Base-by-base conservation (phyloP, 2,888 invertebrate species). In the Alloplasta piceator region DNA sequence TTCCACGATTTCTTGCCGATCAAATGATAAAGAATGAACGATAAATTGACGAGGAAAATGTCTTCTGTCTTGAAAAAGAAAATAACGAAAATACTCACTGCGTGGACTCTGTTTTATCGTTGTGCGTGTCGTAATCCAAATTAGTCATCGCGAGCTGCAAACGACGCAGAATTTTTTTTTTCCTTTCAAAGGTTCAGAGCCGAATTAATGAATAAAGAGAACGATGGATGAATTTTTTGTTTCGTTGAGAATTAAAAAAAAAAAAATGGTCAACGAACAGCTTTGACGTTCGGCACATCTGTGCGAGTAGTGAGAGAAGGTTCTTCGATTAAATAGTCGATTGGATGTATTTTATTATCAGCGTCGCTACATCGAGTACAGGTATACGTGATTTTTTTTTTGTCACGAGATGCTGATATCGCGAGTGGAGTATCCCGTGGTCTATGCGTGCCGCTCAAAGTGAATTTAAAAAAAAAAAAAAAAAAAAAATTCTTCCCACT, bases 301-400 rank as follows among this genome's bases (percentile, higher is more conserved):
- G 58, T 73, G 64, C 60, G 52, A 26, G 60, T 58, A 73, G 14
- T 48, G 64, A 10, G 14, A 77, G 80, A 58, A 63, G 73, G 38
- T 52, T n/a, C 61, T 77, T n/a, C 80, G 77, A 77, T 80, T 80
- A 80, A 80, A 80, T 80, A 80, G 26, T 58, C 50, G 43, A 26
- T 73, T 64, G 41, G 77, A 41, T 52, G 52, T 50, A 48, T 73
- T 73, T 73, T 73, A 63, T 63, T 80, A 80, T 80, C 80, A 68
- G 68, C 38, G 48, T 58, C 48, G 63, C n/a, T 46, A 52, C 39
- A 50, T 67, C 50, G 46, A 46, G 26, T 16, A 43, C 36, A 38
- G 60, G 26, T 26, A 26, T 26, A 26, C 52, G 52, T 14, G 43
- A 43, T 10, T 70, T 26, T 26, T 9, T 12, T 12, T 70, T 38